These are phyloP conservation scores for Chromobotia macracanthus DNA, from an alignment of 2,797 vertebrate genomes.

Conservation along the genomic window DNA sequence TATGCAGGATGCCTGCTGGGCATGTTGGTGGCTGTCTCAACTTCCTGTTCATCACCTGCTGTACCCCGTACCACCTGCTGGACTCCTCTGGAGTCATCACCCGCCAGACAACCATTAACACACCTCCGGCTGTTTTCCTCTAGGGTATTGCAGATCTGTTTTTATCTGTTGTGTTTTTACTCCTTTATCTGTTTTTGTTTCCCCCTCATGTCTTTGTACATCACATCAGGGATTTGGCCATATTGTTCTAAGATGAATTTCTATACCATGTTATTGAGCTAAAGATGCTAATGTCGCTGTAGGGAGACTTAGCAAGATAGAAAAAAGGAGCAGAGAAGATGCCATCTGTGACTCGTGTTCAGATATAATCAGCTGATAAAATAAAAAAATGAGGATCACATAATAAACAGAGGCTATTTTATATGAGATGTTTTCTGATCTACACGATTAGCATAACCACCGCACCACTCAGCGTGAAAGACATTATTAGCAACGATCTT, in stretches of 20 bases:
- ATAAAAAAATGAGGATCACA: conserved; percentile 17
- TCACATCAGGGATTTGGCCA: conserved; percentile 19
- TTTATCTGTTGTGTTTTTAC: conserved; percentile 7
- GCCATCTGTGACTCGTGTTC: conserved; percentile 1
- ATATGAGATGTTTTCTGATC: conserved; percentile 10
- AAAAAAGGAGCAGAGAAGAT: not conserved
- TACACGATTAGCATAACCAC: not conserved
- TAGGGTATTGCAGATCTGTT: not conserved
- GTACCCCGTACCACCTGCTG: not conserved
- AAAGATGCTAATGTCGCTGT: not conserved
- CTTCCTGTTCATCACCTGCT: conserved; percentile 13
- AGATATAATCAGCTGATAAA: not conserved
- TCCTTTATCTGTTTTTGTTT: conserved; percentile 20
- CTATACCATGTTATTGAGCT: conserved; percentile 2
- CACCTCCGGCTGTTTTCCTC: conserved; percentile 28
- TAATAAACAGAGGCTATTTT: conserved; percentile 17
- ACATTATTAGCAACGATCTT: conserved; percentile 24
- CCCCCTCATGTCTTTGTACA: conserved; percentile 10
- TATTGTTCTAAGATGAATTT: conserved; percentile 26
- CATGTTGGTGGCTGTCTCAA: conserved; percentile 17
- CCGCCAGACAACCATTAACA: conserved; percentile 24
- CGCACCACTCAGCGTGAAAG: not conserved
- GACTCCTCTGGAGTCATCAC: conserved; percentile 27
- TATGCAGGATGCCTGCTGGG: not conserved
- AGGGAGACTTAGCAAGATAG: not conserved